Evolutionary conservation across 2,888 invertebrate genomes (phyloP), one percentile per base, ranked within the genome.

Genomic region (Cinara cedri): DNA sequence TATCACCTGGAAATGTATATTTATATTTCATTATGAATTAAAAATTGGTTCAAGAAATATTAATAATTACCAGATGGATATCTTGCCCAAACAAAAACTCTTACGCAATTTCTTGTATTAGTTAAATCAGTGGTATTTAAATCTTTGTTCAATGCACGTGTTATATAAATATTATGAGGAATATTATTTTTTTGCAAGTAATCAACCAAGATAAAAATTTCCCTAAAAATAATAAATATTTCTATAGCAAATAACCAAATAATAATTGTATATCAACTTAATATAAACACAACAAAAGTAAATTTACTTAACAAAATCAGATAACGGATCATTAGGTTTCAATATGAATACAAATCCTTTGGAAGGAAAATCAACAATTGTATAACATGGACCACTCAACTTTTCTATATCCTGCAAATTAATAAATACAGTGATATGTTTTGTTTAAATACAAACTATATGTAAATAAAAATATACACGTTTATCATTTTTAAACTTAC

Each of bases 131-230:
- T 24, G 2, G 24, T 34, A 34, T 83, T 81, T 19, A 82, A 75
- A 6, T 82, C 82, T 34, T 86, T 81, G 44, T 84, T 82, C 8
- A 85, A 84, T 1, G 90, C 91, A 84, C 89, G 86, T 13, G 91
- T 91, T 60, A 94, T 87, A 82, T 91, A 90, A 60, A 95, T 84
- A 85, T 94, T 95, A 84, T 95, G 93, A 0, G 94, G 91, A 82
- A 93, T 88, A 51, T 90, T 87, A 16, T 89, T 87, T 4, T 87
- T 84, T 81, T 91, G 88, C 2, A 93, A 87, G 85, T 89, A 89
- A 62, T 88, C 84, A 9, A 91, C 85, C 9, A 91, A 84, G 82
- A 85, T 87, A 83, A 85, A 88, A 26, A 89, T 85, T 81, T 87
- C 85, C 57, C 86, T 85, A 83, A 74, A 84, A 83, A 24, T 3